These are phyloP conservation scores for Microplitis demolitor DNA, from an alignment of 1,140 invertebrate species.

Conservation along the genomic window DNA sequence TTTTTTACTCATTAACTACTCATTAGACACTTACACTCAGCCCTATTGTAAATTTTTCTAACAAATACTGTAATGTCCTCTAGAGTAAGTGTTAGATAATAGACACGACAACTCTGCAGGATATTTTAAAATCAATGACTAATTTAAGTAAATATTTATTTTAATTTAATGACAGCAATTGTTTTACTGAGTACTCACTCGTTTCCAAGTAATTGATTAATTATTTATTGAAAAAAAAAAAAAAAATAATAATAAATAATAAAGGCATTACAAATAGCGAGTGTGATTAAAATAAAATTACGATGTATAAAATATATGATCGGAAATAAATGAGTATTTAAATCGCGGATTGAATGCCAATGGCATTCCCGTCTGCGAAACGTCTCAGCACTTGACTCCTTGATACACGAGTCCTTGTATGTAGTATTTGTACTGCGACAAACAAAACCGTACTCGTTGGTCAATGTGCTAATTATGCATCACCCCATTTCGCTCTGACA, in stretches of 20 bases:
- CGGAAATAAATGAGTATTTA: background rate
- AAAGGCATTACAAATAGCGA: background rate
- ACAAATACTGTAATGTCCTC: no score
- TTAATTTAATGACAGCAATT: background rate
- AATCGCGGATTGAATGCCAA: constrained; percentile 1
- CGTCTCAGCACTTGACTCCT: background rate
- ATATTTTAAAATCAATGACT: no score
- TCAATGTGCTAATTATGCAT: constrained; percentile 22
- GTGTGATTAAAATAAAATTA: background rate
- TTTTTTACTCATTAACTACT: no score
- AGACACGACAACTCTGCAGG: no score
- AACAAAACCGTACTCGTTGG: background rate
- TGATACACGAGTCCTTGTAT: background rate
- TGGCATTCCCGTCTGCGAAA: background rate
- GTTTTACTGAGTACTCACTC: background rate
- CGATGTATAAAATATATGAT: background rate
- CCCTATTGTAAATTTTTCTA: no score
- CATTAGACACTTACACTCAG: no score
- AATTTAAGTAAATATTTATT: background rate
- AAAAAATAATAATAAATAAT: background rate
- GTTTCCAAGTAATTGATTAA: background rate
- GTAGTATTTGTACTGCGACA: background rate
- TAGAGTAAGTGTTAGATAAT: no score
- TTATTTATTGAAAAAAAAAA: background rate
- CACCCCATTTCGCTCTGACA: constrained; percentile 33